A percentile compares a stretch with the other conserved stretches of the same genome.
These are phyloP conservation scores for Artibeus lituratus DNA, from an alignment of 2,797 vertebrate genomes.

Conservation along the genomic window DNA sequence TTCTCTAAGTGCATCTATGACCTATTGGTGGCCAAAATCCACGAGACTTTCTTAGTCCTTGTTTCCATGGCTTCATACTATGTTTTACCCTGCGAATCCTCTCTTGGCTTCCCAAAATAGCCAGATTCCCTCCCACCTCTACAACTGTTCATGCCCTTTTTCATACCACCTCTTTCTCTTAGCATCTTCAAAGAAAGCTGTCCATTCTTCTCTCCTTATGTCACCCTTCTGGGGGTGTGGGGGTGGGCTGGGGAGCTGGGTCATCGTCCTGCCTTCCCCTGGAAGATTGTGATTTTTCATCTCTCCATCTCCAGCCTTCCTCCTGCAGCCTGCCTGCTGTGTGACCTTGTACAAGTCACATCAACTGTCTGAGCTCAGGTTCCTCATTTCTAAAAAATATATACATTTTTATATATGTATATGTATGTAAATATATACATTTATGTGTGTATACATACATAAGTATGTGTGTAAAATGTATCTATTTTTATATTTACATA, in stretches of 20 bases:
- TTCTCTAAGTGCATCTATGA: conserved; percentile 40
- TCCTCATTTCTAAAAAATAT: background rate
- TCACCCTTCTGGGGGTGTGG: background rate
- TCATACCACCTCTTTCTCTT: background rate
- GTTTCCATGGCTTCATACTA: conserved; percentile 71
- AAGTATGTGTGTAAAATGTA: no score
- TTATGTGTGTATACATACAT: no score
- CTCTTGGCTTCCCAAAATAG: conserved; percentile 65
- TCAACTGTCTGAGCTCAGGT: background rate
- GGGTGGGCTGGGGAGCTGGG: background rate
- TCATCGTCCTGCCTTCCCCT: background rate
- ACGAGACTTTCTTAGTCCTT: conserved; percentile 39
- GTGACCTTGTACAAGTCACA: background rate
- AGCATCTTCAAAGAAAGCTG: conserved; percentile 23
- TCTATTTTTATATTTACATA: background rate
- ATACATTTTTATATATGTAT: background rate
- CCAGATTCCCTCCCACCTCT: conserved; percentile 55
- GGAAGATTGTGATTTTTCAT: background rate
- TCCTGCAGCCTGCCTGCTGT: background rate
- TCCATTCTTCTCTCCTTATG: background rate
- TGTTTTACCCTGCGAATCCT: conserved; percentile 55
- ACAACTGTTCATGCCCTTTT: conserved; percentile 61
- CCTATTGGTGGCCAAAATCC: conserved; percentile 51
- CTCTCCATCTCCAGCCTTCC: background rate
- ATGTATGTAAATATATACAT: no score